Evolutionary conservation across 2,113 vertebrate genomes (phyloP).

Genomic region (Mastomys natalensis): DNA sequence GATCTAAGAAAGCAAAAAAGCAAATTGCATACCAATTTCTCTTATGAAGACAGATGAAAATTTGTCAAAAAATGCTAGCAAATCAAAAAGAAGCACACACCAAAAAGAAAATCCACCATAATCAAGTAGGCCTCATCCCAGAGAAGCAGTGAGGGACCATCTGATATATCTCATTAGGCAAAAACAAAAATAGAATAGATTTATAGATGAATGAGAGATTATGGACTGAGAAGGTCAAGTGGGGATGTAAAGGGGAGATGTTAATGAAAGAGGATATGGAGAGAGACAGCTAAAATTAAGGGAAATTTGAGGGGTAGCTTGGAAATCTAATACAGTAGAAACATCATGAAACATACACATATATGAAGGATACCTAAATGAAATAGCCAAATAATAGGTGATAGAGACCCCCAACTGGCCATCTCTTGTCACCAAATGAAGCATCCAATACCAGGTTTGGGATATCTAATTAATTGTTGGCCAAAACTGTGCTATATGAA

Average conservation of each 20-base stretch:
- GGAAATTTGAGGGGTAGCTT: neutral
- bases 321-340: neutral
- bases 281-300: neutral
- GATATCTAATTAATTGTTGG: neutral
- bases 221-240: neutral
- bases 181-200: neutral
- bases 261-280: neutral
- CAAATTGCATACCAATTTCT: neutral
- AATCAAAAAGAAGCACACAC: neutral
- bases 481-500: neutral
- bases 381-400: neutral
- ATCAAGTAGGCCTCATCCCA: neutral
- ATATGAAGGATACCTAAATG: neutral
- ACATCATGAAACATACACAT: neutral
- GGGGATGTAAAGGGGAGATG: neutral
- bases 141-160: neutral
- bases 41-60: neutral
- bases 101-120: neutral
- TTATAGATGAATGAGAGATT: neutral
- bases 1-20: neutral
- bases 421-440: neutral
- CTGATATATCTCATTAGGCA: neutral
- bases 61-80: neutral
- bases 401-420: neutral
- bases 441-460: too few relatives aligned